These are phyloP conservation scores for Polymixis flavicincta DNA, from an alignment of 2,888 invertebrate genomes.

Conservation along the genomic window DNA sequence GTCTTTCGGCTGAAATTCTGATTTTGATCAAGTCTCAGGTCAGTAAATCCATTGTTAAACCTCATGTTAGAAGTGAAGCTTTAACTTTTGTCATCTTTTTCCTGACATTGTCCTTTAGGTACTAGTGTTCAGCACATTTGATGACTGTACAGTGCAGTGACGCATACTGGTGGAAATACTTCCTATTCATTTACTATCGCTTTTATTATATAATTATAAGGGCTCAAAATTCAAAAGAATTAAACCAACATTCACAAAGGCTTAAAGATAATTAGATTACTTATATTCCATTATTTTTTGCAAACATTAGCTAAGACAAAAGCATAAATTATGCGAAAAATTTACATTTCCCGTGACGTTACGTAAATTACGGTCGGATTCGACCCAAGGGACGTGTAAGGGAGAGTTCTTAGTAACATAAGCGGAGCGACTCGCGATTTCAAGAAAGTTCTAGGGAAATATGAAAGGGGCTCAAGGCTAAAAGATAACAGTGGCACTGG, in stretches of 20 bases:
- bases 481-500: too few relatives aligned
- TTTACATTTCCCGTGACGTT: constrained; percentile 65
- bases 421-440: constrained; percentile 36
- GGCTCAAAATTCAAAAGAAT: not conserved
- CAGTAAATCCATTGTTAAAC: too few relatives aligned
- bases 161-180: too few relatives aligned
- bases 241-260: not conserved
- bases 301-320: constrained; percentile 59
- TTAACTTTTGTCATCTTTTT: too few relatives aligned
- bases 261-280: constrained; percentile 7
- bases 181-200: not conserved
- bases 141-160: too few relatives aligned
- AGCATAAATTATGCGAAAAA: constrained; percentile 65
- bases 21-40: too few relatives aligned
- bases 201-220: not conserved
- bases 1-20: not conserved
- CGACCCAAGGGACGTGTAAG: constrained; percentile 52
- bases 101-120: too few relatives aligned
- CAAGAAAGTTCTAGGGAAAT: too few relatives aligned
- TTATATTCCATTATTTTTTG: constrained; percentile 37
- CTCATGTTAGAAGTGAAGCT: too few relatives aligned
- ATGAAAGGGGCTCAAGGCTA: too few relatives aligned
- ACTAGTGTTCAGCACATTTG: too few relatives aligned
- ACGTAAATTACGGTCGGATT: constrained; percentile 67
- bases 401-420: not conserved